phyloP scores from a whole-genome alignment of 2,888 invertebrate genomes.

The Noctua fimbriata region DNA sequence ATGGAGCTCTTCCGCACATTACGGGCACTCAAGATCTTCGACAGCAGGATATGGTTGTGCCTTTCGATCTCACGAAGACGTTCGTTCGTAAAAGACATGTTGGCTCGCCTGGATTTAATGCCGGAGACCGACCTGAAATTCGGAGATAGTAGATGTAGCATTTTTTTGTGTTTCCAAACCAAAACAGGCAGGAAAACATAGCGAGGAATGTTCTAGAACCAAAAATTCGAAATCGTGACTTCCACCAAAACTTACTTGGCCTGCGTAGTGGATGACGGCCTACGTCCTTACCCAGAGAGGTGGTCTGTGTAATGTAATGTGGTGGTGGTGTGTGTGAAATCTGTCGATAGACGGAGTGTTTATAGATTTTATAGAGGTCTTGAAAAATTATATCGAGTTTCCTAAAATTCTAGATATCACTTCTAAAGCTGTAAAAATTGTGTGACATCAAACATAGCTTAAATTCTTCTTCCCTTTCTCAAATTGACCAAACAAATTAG shows the following conservation, averaged over 20 bases:
- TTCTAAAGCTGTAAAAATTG: too few species aligned
- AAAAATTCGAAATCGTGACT: too few species aligned
- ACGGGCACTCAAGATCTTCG: conserved; percentile 89
- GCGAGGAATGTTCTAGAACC: neutral
- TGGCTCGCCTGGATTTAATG: conserved; percentile 79
- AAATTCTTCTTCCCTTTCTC: neutral
- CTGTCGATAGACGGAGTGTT: too few species aligned
- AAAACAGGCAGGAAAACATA: neutral
- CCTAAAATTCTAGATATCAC: too few species aligned
- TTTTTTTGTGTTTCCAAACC: neutral
- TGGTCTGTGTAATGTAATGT: too few species aligned
- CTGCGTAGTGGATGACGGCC: too few species aligned
- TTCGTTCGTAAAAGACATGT: conserved; percentile 91
- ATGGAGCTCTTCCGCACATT: conserved; percentile 81
- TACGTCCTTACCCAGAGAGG: too few species aligned
- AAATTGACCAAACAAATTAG: neutral
- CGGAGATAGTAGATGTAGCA: neutral
- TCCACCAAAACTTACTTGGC: too few species aligned
- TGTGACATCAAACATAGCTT: neutral
- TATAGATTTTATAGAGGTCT: too few species aligned
- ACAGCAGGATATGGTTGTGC: conserved; percentile 90
- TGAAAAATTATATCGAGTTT: too few species aligned
- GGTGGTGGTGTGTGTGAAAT: too few species aligned
- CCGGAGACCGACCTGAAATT: conserved; percentile 80
- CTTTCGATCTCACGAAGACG: conserved; percentile 91